Evolutionary conservation across 2,797 vertebrate genomes (phyloP), one percentile per base, ranked within the genome.

Genomic region (Tolypeutes matacus): DNA sequence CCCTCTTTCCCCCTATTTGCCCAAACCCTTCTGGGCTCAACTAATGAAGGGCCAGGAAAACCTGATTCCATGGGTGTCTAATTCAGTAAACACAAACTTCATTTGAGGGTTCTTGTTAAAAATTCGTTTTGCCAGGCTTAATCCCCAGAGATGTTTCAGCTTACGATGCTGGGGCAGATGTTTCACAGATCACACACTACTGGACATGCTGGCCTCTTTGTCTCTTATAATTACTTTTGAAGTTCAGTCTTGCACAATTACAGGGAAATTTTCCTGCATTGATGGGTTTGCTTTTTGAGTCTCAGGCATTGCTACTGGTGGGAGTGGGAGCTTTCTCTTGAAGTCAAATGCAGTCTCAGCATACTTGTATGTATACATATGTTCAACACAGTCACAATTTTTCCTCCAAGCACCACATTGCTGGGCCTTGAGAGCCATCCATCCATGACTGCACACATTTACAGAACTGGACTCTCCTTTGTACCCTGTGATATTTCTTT

Each of bases 361-460:
- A 56, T n/a, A n/a, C 5, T 0, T 60, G 17, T 9, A 31, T n/a
- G 0, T 10, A 29, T 9, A 2, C 27, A 6, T 1, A 12, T 3
- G 1, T 53, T 88, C 25, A 78, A 25, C 7, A 31, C 34, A 15
- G 12, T 49, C 15, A 29, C 2, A 88, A 0, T 6, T 29, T 5
- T 78, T 69, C 17, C 29, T 62, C 31, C 67, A 80, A 89, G 21
- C 23, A 34, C 23, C 10, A 0, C 1, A 25, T 9, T 42, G 27
- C 18, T 91, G 31, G 29, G 10, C 5, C 5, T 0, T 9, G 3
- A 76, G 36, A 12, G 29, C 1, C 12, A 46, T 46, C 42, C 5
- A 31, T 2, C 2, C 4, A 21, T 36, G 6, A 5, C 9, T 56
- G 5, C 17, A 20, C 5, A 56, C 23, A 51, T 67, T 80, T 4